Conservation (phyloP, 1,140 invertebrate genomes). For the Scaptomyza hsui region DNA sequence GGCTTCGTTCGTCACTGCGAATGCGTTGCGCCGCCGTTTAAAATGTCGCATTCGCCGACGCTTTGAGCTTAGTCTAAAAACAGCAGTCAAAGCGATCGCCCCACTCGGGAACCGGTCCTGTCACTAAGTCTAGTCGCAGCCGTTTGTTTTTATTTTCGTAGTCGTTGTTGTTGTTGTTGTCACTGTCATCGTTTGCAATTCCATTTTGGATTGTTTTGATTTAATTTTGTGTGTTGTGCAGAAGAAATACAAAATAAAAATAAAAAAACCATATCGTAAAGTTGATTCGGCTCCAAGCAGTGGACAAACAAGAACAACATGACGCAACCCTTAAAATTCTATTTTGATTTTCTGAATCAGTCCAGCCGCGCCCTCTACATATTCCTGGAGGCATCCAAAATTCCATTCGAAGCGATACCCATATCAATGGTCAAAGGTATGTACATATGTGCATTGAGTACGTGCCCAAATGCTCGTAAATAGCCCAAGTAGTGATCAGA, state of each 20-base stretch:
- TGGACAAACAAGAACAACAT: slow-evolving; percentile 33
- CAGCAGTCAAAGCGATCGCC: slow-evolving; percentile 54
- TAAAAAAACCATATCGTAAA: not conserved
- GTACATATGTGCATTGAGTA: slow-evolving; percentile 31
- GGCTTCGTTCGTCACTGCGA: slow-evolving; percentile 11
- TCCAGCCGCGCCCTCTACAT: slow-evolving; percentile 89
- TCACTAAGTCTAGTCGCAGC: slow-evolving; percentile 23
- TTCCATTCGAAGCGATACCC: slow-evolving; percentile 86
- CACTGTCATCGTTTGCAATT: not conserved
- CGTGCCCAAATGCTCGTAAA: slow-evolving; percentile 21
- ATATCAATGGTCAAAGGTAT: slow-evolving; percentile 86
- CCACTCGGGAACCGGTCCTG: slow-evolving; percentile 1
- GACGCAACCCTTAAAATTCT: slow-evolving; percentile 86
- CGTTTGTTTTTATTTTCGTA: slow-evolving; percentile 6
- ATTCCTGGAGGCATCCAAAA: slow-evolving; percentile 87
- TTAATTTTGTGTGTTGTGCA: slow-evolving; percentile 8
- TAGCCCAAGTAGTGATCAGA: slow-evolving; percentile 47
- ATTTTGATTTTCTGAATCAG: slow-evolving; percentile 89
- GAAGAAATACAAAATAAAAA: too few species aligned
- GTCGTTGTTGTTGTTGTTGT: slow-evolving; percentile 10
- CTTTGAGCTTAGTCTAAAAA: slow-evolving; percentile 67
- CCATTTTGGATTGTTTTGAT: slow-evolving; percentile 17
- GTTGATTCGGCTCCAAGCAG: not conserved
- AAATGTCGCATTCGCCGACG: slow-evolving; percentile 62
- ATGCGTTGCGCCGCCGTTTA: slow-evolving; percentile 52